Evolutionary conservation across 2,888 invertebrate genomes (phyloP), one percentile per base, ranked within the genome.

Genomic region (Cetonia aurata): DNA sequence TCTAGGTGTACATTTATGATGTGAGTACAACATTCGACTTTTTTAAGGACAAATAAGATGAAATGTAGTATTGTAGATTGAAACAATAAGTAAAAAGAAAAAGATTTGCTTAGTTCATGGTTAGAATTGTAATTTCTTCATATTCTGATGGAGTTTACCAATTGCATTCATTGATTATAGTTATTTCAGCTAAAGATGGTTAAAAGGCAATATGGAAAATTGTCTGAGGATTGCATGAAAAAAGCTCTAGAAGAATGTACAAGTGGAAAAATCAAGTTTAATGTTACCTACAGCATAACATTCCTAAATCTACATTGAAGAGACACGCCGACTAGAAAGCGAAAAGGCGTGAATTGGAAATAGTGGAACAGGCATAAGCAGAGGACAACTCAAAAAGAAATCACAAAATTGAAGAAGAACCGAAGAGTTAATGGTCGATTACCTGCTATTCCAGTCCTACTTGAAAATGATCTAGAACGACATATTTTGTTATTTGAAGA

Each of bases 261-360:
- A 4, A 48, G 17, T 48, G 48, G 37, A 37, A 37, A 37, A 37
- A 6, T 37, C 6, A n/a, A n/a, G 37, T 37, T 37, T 8, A 37
- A n/a, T 48, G 46, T 46, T 46, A 13, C 48, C n/a, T 48, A 48
- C 3, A 15, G 3, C n/a, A 48, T 48, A 48, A 48, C 17, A 48
- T 48, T 48, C 48, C 48, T 17, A 13, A 48, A 48, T 13, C 48
- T 48, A 48, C 48, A 48, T 48, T 48, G 1, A 48, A 48, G n/a
- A 48, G 48, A 48, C 48, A 48, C 3, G 48, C n/a, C 3, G 48
- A 13, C 12, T 6, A 13, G 48, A 48, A 4, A 48, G 6, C 10
- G 46, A 48, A 48, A 48, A n/a, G 48, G 1, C n/a, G 48, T 48
- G 48, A 48, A 48, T 48, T 44, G 44, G n/a, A 44, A 44, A 44